A percentile compares a stretch with the other conserved stretches of the same genome.
Evolutionary conservation across 2,113 vertebrate species (phyloP).

Genomic region (Phycodurus eques): DNA sequence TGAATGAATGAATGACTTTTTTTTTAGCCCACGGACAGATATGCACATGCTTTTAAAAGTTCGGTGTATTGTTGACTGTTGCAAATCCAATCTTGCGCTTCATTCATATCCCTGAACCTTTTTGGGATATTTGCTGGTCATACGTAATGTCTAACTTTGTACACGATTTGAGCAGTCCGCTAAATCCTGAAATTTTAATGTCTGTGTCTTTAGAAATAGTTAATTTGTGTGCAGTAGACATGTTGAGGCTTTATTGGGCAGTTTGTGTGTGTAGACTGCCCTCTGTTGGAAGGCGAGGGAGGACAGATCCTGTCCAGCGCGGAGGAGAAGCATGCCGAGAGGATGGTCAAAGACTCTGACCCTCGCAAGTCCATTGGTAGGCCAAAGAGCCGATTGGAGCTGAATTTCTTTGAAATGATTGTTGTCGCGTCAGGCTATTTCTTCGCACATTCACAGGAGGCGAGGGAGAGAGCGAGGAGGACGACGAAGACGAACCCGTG

Average conservation of each 20-base stretch:
- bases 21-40: no score
- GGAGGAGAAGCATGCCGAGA: conserved; percentile 77
- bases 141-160: no score
- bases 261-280: conserved; percentile 65
- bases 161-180: no score
- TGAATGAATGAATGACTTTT: no score
- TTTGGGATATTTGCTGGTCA: no score
- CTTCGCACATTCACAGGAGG: conserved; percentile 62
- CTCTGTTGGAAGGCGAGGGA: conserved; percentile 66
- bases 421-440: neutral
- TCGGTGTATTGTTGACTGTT: no score
- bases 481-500: conserved; percentile 82
- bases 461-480: conserved; percentile 85
- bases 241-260: neutral
- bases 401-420: neutral
- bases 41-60: no score
- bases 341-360: conserved; percentile 68
- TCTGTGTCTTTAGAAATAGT: no score
- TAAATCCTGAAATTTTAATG: no score
- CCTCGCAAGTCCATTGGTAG: conserved; percentile 80
- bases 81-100: no score
- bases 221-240: no score
- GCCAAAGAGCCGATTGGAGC: conserved; percentile 8
- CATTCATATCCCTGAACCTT: no score
- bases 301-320: conserved; percentile 77